Conservation (phyloP, 2,113 vertebrate species). For the Epinephelus cyanopodus region DNA sequence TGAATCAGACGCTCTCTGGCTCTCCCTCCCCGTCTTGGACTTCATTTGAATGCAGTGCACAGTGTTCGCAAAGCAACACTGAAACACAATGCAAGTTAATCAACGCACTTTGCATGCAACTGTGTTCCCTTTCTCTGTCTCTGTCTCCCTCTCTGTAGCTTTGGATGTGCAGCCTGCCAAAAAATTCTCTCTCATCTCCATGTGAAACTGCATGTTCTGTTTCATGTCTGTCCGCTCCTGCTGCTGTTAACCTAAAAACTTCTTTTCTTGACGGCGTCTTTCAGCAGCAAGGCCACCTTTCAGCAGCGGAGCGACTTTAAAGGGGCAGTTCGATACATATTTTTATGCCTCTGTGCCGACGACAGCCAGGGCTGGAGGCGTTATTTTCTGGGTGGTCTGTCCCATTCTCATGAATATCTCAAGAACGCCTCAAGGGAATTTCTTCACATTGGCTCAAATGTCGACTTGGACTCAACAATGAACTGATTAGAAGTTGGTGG, state of each 20-base stretch:
- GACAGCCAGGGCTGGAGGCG: too few species aligned
- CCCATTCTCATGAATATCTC: too few species aligned
- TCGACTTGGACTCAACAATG: too few species aligned
- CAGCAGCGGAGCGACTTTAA: not conserved
- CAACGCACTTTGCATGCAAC: slow-evolving; percentile 57
- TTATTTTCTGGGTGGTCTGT: too few species aligned
- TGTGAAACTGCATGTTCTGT: slow-evolving; percentile 39
- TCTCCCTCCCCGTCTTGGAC: slow-evolving; percentile 42
- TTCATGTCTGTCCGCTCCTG: slow-evolving; percentile 40
- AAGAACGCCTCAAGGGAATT: too few species aligned
- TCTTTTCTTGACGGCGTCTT: not conserved
- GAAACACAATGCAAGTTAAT: slow-evolving; percentile 72
- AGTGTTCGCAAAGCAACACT: slow-evolving; percentile 39
- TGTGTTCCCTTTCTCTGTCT: slow-evolving; percentile 27
- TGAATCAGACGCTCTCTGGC: slow-evolving; percentile 57
- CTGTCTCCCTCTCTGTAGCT: slow-evolving; percentile 40
- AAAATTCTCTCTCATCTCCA: slow-evolving; percentile 35
- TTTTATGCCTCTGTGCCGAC: too few species aligned
- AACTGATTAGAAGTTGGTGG: too few species aligned
- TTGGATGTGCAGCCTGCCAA: slow-evolving; percentile 51
- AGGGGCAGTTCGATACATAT: too few species aligned
- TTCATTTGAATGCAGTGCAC: slow-evolving; percentile 65
- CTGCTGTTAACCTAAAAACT: slow-evolving; percentile 17
- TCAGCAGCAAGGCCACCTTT: slow-evolving; percentile 15
- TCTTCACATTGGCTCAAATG: too few species aligned